phyloP scores from a whole-genome alignment of 2,888 invertebrate genomes.

The Sympetrum striolatum region DNA sequence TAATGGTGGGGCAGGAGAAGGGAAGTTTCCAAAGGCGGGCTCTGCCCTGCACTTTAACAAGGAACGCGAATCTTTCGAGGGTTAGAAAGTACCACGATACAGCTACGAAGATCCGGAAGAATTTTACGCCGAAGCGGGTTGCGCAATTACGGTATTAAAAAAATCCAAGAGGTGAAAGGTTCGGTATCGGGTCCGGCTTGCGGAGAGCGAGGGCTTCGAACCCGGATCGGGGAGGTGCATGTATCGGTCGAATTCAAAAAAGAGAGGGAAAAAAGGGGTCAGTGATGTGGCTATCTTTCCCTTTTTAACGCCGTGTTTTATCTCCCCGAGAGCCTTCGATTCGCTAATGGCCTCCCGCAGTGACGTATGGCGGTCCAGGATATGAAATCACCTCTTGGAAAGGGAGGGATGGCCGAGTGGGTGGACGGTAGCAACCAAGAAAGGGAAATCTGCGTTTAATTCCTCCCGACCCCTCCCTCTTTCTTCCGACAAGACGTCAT shows the following conservation, averaged over 20 bases:
- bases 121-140: neutral
- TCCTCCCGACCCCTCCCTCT: neutral
- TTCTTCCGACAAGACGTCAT: neutral
- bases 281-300: neutral
- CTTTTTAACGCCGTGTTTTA: neutral
- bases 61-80: neutral
- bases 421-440: neutral
- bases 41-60: neutral
- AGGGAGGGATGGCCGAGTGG: neutral
- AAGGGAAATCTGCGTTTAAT: neutral
- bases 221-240: constrained; percentile 5
- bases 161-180: neutral
- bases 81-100: neutral
- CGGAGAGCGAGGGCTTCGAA: constrained; percentile 6
- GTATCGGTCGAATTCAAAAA: neutral
- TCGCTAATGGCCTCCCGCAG: neutral
- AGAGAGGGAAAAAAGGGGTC: neutral
- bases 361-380: neutral
- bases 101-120: neutral
- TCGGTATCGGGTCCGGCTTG: neutral
- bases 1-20: neutral
- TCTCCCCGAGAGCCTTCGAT: neutral
- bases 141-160: neutral
- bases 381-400: neutral
- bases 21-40: neutral